Evolutionary conservation across 1,140 invertebrate species (phyloP).

Genomic region (Brachionus sp.): DNA sequence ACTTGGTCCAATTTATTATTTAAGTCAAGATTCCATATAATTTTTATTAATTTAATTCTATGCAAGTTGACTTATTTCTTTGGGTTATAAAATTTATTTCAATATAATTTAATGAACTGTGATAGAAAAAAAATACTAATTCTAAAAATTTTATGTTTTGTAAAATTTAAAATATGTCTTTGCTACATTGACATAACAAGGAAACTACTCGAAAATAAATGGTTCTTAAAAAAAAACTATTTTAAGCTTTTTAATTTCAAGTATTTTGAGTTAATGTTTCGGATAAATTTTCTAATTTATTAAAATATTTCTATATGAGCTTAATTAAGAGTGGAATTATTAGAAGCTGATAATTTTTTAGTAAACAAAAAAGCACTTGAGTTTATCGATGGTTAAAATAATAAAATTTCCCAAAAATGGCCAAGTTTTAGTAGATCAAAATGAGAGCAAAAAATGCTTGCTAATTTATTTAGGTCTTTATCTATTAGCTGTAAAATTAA

Average conservation of each 20-base stretch:
- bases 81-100: not conserved
- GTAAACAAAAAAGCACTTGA: not conserved
- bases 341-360: not conserved
- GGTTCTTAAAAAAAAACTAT: not conserved
- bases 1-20: not conserved
- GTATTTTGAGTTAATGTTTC: not conserved
- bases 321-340: not conserved
- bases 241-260: not conserved
- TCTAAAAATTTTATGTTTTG: not conserved
- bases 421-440: not conserved
- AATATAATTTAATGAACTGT: not conserved
- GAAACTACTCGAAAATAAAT: not conserved
- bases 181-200: not conserved
- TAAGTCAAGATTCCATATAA: not conserved
- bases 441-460: not conserved
- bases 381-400: not conserved
- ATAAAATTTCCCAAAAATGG: not conserved
- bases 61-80: not conserved
- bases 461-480: conserved; percentile 6
- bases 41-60: not conserved
- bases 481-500: conserved; percentile 27
- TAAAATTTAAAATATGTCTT: not conserved
- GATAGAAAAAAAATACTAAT: not conserved
- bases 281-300: not conserved
- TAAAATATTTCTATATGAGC: not conserved